Evolutionary conservation across 2,797 vertebrate species (phyloP).

Genomic region (Ctenochaetus hawaiiensis): DNA sequence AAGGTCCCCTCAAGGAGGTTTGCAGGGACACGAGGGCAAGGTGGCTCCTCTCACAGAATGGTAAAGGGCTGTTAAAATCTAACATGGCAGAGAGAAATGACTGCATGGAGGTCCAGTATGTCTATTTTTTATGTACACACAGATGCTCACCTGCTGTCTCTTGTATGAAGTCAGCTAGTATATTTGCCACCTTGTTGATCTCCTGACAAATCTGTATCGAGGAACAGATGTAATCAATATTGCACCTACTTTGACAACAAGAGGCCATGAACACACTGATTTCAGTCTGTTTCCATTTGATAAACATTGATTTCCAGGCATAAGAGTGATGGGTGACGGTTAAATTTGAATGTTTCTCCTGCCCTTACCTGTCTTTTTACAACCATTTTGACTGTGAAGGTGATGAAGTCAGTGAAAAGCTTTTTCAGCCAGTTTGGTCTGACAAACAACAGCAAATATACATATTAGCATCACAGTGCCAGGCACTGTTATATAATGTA

Average conservation of each 20-base stretch:
- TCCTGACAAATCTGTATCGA: constrained; percentile 90
- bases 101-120: no score
- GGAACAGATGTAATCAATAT: constrained; percentile 19
- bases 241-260: neutral
- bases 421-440: constrained; percentile 91
- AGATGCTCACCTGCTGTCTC: constrained; percentile 85
- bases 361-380: constrained; percentile 90
- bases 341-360: neutral
- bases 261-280: neutral
- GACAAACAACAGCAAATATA: constrained; percentile 25
- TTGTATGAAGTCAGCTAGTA: constrained; percentile 88
- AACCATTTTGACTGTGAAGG: constrained; percentile 90
- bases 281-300: neutral
- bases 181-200: constrained; percentile 88
- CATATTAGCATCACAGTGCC: neutral
- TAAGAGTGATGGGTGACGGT: no score
- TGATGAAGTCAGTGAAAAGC: constrained; percentile 91
- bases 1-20: no score
- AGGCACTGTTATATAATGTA: neutral
- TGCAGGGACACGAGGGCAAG: no score
- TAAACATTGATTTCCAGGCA: neutral
- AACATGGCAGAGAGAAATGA: no score
- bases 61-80: no score
- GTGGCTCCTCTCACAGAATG: no score
- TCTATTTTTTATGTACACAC: neutral